Evolutionary conservation across 2,797 vertebrate genomes (phyloP).

Genomic region (Pagetopsis macropterus): DNA sequence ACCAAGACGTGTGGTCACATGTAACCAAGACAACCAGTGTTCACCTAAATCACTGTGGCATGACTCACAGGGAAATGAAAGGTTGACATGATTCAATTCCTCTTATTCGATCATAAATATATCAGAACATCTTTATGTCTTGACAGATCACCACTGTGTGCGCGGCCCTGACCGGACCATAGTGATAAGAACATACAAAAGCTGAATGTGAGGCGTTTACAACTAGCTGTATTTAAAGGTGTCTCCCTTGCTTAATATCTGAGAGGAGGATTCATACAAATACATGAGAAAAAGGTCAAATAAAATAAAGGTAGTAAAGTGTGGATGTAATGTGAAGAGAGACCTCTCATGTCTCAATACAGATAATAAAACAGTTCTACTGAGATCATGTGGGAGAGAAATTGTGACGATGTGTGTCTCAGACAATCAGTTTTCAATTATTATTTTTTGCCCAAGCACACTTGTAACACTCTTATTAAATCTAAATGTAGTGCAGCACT

Average conservation of each 20-base stretch:
- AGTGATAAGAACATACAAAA: not conserved
- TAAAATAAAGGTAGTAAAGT: not conserved
- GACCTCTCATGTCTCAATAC: not conserved
- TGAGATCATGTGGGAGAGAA: too few relatives aligned
- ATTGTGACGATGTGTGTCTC: too few relatives aligned
- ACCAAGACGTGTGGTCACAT: not conserved
- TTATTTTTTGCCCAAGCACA: too few relatives aligned
- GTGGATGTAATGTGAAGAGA: not conserved
- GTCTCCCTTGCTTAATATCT: not conserved
- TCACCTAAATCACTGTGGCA: not conserved
- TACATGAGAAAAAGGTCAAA: not conserved
- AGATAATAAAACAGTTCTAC: not conserved
- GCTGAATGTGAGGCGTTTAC: not conserved
- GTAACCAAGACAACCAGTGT: conserved; percentile 18
- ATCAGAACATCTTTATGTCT: not conserved
- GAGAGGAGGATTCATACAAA: not conserved
- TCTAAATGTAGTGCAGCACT: too few relatives aligned
- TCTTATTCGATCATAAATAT: not conserved
- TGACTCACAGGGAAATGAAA: not conserved
- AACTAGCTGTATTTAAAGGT: not conserved
- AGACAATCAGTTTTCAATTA: too few relatives aligned
- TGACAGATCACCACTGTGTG: not conserved
- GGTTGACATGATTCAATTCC: not conserved
- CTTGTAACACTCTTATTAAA: too few relatives aligned
- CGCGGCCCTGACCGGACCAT: too few relatives aligned